A percentile compares a stretch with the other conserved stretches of the same genome.
Evolutionary conservation across 2,888 invertebrate species (phyloP).

Genomic region (Thumatha senex): DNA sequence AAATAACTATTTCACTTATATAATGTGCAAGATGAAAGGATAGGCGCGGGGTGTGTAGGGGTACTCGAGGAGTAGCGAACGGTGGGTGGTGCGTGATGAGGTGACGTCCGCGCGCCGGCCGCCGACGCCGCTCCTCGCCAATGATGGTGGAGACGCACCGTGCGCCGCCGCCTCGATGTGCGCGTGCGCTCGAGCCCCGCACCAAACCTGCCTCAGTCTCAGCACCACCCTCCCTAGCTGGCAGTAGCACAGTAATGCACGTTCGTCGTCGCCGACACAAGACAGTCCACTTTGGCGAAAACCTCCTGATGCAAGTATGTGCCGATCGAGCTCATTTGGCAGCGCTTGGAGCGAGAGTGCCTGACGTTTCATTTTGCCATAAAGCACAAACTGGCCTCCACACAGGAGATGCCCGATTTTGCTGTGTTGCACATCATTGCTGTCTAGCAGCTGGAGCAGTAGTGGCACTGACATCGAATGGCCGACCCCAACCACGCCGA

Average conservation of each 20-base stretch:
- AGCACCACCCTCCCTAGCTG: slow-evolving; percentile 81
- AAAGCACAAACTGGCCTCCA: slow-evolving; percentile 71
- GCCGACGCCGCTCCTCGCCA: slow-evolving; percentile 78
- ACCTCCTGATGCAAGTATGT: slow-evolving; percentile 88
- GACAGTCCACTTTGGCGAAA: slow-evolving; percentile 91
- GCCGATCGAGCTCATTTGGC: slow-evolving; percentile 85
- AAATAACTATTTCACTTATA: slow-evolving; percentile 35
- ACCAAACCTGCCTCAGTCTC: slow-evolving; percentile 81
- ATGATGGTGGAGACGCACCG: slow-evolving; percentile 82
- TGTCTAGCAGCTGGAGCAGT: slow-evolving; percentile 74
- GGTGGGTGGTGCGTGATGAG: slow-evolving; percentile 64
- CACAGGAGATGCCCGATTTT: slow-evolving; percentile 73
- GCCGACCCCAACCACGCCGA: slow-evolving; percentile 63
- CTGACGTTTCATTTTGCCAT: slow-evolving; percentile 78
- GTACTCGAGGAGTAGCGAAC: slow-evolving; percentile 40
- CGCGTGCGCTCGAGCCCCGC: slow-evolving; percentile 72
- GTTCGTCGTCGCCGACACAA: slow-evolving; percentile 89
- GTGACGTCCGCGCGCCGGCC: slow-evolving; percentile 78
- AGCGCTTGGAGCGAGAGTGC: slow-evolving; percentile 75
- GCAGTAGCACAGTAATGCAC: slow-evolving; percentile 80
- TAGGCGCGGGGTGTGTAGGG: slow-evolving; percentile 41
- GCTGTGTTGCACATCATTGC: slow-evolving; percentile 79
- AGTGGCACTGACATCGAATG: slow-evolving; percentile 65
- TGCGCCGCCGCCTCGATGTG: slow-evolving; percentile 74
- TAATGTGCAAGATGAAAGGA: slow-evolving; percentile 43